Percentiles rank a stretch among this genome's conserved stretches.
Evolutionary conservation across 2,113 vertebrate species (phyloP).

Genomic region (Oncorhynchus gorbuscha): DNA sequence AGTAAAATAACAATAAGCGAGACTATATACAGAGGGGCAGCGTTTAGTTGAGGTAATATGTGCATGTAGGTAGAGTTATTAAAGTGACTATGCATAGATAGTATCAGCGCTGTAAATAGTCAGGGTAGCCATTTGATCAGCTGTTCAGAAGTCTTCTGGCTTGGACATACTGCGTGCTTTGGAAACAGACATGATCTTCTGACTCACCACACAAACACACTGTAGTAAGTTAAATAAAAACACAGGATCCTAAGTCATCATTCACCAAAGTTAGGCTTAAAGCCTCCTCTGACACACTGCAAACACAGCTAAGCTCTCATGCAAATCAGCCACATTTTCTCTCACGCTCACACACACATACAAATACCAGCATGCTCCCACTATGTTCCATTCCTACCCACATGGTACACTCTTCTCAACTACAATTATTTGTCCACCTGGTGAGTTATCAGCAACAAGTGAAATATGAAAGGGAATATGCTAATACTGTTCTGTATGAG

Average conservation of each 20-base stretch:
- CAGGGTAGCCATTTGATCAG: too few species aligned
- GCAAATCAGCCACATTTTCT: constrained; percentile 74
- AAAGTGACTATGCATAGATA: too few species aligned
- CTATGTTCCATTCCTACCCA: constrained; percentile 59
- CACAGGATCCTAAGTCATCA: constrained; percentile 59
- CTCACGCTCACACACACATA: constrained; percentile 16
- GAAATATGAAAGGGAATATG: constrained; percentile 72
- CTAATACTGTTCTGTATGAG: constrained; percentile 62
- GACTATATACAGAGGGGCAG: too few species aligned
- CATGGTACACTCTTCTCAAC: not conserved
- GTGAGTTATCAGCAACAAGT: constrained; percentile 59
- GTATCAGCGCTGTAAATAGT: too few species aligned
- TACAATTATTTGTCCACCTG: constrained; percentile 59
- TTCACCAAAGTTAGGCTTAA: constrained; percentile 75
- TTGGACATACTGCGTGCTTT: constrained; percentile 28
- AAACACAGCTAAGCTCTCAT: constrained; percentile 1
- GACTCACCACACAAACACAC: constrained; percentile 46
- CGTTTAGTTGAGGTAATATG: too few species aligned
- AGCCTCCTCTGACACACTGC: not conserved
- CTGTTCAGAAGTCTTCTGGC: too few species aligned
- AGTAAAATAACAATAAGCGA: too few species aligned
- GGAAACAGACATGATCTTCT: constrained; percentile 58
- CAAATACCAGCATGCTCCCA: constrained; percentile 42
- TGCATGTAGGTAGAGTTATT: too few species aligned
- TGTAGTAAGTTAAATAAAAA: constrained; percentile 77